Percentiles rank a stretch among this genome's conserved stretches.
Conservation (phyloP, 1,140 invertebrate genomes). For the Zaprionus africanus region DNA sequence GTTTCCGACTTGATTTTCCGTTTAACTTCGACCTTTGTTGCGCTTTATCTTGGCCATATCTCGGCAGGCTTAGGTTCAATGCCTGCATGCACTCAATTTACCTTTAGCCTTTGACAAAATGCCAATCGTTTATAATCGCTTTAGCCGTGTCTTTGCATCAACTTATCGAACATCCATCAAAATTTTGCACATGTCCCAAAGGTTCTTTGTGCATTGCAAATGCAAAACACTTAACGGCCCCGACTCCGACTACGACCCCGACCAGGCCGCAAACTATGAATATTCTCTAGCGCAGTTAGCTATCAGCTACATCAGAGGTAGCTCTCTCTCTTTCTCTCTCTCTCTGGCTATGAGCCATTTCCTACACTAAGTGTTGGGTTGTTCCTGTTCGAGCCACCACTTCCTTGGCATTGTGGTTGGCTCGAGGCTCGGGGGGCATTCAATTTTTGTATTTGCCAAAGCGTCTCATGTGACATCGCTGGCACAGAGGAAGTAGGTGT, state of each 20-base stretch:
- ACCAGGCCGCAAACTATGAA: slow-evolving; percentile 32
- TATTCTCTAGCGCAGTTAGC: slow-evolving; percentile 4
- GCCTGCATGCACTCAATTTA: slow-evolving; percentile 53
- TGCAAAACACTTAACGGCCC: slow-evolving; percentile 44
- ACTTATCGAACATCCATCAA: slow-evolving; percentile 52
- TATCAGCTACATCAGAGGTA: slow-evolving; percentile 37
- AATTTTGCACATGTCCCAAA: slow-evolving; percentile 42
- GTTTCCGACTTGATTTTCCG: slow-evolving; percentile 1
- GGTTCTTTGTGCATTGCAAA: slow-evolving; percentile 50
- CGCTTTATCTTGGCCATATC: slow-evolving; percentile 13
- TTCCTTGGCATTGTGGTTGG: slow-evolving; percentile 73
- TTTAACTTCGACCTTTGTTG: slow-evolving; percentile 1
- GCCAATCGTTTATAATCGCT: slow-evolving; percentile 56
- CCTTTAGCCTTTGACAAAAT: slow-evolving; percentile 47
- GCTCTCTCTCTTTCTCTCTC: slow-evolving; percentile 19
- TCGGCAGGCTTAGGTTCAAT: slow-evolving; percentile 12
- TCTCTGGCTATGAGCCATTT: slow-evolving; percentile 42
- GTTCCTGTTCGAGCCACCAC: slow-evolving; percentile 53
- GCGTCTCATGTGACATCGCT: slow-evolving; percentile 71
- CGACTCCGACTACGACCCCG: not conserved
- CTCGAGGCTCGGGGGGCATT: slow-evolving; percentile 3
- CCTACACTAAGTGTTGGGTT: slow-evolving; percentile 56
- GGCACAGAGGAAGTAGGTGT: slow-evolving; percentile 76
- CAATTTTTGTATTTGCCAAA: slow-evolving; percentile 55
- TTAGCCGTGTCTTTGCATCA: slow-evolving; percentile 21